Conservation (phyloP, 2,113 vertebrate genomes). For the Python bivittatus region DNA sequence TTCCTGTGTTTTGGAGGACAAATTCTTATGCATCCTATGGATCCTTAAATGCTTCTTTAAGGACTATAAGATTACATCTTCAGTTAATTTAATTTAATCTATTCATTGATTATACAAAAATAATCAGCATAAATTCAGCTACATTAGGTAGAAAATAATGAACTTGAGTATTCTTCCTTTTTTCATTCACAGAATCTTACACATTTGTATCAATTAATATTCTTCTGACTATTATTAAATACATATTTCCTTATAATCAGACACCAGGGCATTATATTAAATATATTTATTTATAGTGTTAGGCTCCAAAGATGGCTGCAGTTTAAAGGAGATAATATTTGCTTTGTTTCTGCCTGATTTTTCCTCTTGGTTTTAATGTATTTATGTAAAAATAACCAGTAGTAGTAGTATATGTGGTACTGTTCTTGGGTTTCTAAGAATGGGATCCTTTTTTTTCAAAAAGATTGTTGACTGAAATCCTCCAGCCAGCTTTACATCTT, state of each 20-base stretch:
- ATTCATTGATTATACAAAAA: background rate
- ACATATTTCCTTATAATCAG: background rate
- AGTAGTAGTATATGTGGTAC: background rate
- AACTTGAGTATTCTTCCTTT: background rate
- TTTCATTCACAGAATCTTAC: background rate
- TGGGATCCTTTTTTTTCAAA: background rate
- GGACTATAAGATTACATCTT: background rate
- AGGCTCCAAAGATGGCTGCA: background rate
- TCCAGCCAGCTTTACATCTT: background rate
- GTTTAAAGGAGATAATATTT: background rate
- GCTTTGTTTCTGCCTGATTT: background rate
- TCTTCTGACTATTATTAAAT: background rate
- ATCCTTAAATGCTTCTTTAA: background rate
- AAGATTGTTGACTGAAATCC: background rate
- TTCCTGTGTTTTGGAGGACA: background rate
- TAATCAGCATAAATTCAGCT: background rate
- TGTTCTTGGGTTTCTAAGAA: background rate
- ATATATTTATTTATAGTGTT: conserved; percentile 20
- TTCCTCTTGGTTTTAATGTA: background rate
- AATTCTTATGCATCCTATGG: background rate
- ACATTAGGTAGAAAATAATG: background rate
- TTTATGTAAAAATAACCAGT: background rate
- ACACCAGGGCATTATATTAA: background rate
- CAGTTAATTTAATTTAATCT: background rate
- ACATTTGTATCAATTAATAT: background rate